Percentiles rank a stretch among this genome's conserved stretches.
phyloP scores from a whole-genome alignment of 2,113 vertebrate species.

The Oncorhynchus tshawytscha region DNA sequence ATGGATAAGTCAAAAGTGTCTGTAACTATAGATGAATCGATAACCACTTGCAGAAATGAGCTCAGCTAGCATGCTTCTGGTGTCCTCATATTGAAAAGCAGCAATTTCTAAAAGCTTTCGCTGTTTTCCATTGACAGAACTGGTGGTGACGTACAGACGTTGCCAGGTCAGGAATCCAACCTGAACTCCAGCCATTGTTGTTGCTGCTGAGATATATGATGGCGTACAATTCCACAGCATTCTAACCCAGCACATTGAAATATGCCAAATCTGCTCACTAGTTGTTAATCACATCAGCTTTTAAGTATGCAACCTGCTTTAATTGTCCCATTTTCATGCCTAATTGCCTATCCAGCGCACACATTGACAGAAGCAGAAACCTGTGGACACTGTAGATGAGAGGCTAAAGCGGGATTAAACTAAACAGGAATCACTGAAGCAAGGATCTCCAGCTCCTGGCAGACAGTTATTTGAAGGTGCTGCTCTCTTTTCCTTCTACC shows the following conservation, averaged over 20 bases:
- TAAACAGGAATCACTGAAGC: conserved; percentile 42
- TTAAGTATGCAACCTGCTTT: conserved; percentile 20
- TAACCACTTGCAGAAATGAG: not conserved
- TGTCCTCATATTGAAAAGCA: not conserved
- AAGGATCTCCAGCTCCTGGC: not conserved
- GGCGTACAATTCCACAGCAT: not conserved
- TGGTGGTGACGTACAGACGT: too few relatives aligned
- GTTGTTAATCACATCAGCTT: conserved; percentile 41
- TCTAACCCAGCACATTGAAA: not conserved
- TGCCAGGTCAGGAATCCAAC: too few relatives aligned
- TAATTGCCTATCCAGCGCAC: conserved; percentile 53
- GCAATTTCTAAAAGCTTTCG: not conserved
- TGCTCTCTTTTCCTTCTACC: not conserved
- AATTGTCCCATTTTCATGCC: conserved; percentile 42
- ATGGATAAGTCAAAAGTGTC: not conserved
- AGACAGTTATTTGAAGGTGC: conserved; percentile 1
- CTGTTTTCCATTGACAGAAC: too few relatives aligned
- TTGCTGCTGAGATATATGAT: too few relatives aligned
- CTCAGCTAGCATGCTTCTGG: not conserved
- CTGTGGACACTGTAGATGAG: conserved; percentile 30
- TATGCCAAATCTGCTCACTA: not conserved
- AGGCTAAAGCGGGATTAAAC: conserved; percentile 14
- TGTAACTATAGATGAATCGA: not conserved
- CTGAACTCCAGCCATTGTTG: too few relatives aligned
- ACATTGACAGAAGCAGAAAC: conserved; percentile 25